Conservation (phyloP, 1,140 invertebrate species). For the Pachypeltis micranthus region DNA sequence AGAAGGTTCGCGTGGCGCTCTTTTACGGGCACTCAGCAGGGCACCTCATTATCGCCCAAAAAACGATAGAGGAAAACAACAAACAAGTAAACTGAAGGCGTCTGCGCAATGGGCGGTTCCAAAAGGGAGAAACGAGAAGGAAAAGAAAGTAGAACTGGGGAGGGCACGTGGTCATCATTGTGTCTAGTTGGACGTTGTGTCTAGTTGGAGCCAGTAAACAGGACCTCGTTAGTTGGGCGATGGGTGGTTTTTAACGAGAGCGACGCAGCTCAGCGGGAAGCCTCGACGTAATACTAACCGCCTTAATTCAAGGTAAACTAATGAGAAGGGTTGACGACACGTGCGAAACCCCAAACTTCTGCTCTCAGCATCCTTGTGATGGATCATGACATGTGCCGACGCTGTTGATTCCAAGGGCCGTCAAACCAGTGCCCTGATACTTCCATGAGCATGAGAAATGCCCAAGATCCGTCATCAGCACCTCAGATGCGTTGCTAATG, state of each 20-base stretch:
- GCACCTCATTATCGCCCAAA: not conserved
- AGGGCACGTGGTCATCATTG: not conserved
- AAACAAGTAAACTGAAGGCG: not conserved
- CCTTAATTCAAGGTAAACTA: not conserved
- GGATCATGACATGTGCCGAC: no score
- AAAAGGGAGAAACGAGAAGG: not conserved
- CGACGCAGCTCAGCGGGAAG: not conserved
- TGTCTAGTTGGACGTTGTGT: no score
- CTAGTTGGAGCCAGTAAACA: not conserved
- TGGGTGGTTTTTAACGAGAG: not conserved
- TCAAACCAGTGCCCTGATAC: no score
- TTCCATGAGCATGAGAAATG: no score
- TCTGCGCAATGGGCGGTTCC: not conserved
- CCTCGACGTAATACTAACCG: not conserved
- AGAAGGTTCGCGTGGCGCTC: not conserved
- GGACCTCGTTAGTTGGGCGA: not conserved
- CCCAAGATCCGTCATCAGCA: no score
- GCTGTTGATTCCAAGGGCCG: no score
- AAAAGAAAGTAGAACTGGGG: not conserved
- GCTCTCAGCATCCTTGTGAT: no score
- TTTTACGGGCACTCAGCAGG: not conserved
- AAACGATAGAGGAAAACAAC: not conserved
- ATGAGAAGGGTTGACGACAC: not conserved
- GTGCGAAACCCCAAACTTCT: no score
- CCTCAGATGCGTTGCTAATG: no score